phyloP scores from a whole-genome alignment of 2,797 vertebrate species.

The Helostoma temminkii region DNA sequence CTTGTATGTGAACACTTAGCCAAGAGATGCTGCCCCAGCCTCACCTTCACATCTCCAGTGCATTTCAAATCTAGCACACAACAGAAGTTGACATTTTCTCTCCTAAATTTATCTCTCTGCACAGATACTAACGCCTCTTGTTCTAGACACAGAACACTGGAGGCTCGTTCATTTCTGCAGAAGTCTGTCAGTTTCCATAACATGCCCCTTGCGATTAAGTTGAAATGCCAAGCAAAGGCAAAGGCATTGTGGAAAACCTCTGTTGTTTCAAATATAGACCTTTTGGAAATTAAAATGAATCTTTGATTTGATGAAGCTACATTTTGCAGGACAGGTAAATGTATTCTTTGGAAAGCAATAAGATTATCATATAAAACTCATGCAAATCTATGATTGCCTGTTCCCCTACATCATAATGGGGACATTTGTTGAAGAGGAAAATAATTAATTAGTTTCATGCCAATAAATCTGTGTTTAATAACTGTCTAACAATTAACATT shows the following conservation, averaged over 20 bases:
- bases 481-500: too few species aligned
- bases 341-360: background rate
- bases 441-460: constrained; percentile 31
- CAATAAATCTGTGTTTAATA: constrained; percentile 22
- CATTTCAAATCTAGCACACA: constrained; percentile 64
- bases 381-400: constrained; percentile 21
- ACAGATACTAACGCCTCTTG: constrained; percentile 52
- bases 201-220: constrained; percentile 37
- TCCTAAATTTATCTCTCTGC: constrained; percentile 73
- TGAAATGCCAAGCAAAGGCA: constrained; percentile 60
- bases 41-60: constrained; percentile 66
- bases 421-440: constrained; percentile 49
- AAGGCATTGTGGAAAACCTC: constrained; percentile 14
- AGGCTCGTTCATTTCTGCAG: constrained; percentile 60
- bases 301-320: background rate
- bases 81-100: constrained; percentile 80
- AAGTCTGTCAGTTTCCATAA: constrained; percentile 69
- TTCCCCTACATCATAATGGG: constrained; percentile 34
- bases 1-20: background rate
- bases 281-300: constrained; percentile 34
- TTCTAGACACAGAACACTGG: constrained; percentile 52
- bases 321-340: background rate
- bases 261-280: constrained; percentile 57
- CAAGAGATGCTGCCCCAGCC: constrained; percentile 21
- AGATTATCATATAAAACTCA: background rate